Conservation (phyloP, 2,113 vertebrate species). For the Aepyceros melampus region DNA sequence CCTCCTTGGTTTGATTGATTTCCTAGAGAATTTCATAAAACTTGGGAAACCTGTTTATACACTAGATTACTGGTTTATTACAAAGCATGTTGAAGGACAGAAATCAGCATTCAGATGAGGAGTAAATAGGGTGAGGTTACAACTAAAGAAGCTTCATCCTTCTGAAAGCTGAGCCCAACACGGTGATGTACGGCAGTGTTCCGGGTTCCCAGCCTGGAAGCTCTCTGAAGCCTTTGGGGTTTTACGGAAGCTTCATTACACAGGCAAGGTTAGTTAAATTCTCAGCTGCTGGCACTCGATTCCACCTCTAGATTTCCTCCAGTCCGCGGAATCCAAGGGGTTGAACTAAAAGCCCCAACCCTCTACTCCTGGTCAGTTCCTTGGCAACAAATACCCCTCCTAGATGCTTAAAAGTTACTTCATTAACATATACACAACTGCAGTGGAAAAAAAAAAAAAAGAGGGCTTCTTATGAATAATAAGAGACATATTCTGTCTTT, state of each 20-base stretch:
- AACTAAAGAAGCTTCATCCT: neutral
- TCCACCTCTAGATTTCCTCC: neutral
- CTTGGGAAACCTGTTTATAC: neutral
- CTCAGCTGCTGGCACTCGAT: accelerated
- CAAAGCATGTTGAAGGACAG: neutral
- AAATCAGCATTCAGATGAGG: neutral
- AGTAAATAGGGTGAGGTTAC: neutral
- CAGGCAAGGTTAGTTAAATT: neutral
- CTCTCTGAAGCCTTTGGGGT: neutral
- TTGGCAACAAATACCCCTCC: neutral
- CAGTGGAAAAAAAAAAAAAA: neutral
- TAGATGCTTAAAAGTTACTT: neutral
- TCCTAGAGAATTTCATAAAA: neutral
- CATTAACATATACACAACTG: neutral
- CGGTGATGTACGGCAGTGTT: neutral
- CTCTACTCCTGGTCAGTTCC: neutral
- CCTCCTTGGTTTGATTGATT: neutral
- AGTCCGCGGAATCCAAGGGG: neutral
- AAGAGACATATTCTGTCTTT: neutral
- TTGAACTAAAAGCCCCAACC: neutral
- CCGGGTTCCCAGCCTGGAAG: neutral
- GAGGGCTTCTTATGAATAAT: neutral
- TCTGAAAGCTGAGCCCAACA: neutral
- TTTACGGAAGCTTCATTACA: neutral
- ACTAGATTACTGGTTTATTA: neutral